Percentiles rank a stretch among this genome's conserved stretches.
Conservation (phyloP, 2,888 invertebrate genomes). For the Folsomia manolachei region DNA sequence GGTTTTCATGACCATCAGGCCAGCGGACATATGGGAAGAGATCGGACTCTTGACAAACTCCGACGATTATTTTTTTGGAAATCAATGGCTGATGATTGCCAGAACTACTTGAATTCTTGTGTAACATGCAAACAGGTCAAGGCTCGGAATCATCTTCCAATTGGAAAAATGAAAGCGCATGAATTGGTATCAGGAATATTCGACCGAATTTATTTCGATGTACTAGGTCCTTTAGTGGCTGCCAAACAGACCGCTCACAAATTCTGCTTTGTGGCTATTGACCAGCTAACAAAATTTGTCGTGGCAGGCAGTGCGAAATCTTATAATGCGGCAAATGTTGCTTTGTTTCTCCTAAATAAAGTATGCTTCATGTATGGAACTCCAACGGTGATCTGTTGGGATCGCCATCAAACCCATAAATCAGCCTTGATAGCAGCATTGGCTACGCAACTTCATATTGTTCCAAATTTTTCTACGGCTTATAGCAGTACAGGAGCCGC, state of each 20-base stretch:
- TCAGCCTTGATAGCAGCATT: neutral
- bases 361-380: neutral
- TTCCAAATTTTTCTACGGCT: neutral
- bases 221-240: neutral
- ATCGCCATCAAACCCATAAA: neutral
- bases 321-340: neutral
- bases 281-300: neutral
- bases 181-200: neutral
- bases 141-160: neutral
- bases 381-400: neutral
- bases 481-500: neutral
- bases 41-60: neutral
- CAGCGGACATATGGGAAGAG: neutral
- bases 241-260: neutral
- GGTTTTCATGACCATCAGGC: neutral
- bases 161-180: neutral
- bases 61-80: neutral
- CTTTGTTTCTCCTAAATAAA: neutral
- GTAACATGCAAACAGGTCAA: slow-evolving; percentile 2
- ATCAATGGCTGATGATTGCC: neutral
- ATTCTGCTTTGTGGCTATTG: neutral
- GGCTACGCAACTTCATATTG: neutral
- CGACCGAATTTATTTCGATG: neutral
- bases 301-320: neutral
- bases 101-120: neutral